Percentiles rank a stretch among this genome's conserved stretches.
These are phyloP conservation scores for Hyposmocoma kahamanoa DNA, from an alignment of 1,140 invertebrate species.

Conservation along the genomic window DNA sequence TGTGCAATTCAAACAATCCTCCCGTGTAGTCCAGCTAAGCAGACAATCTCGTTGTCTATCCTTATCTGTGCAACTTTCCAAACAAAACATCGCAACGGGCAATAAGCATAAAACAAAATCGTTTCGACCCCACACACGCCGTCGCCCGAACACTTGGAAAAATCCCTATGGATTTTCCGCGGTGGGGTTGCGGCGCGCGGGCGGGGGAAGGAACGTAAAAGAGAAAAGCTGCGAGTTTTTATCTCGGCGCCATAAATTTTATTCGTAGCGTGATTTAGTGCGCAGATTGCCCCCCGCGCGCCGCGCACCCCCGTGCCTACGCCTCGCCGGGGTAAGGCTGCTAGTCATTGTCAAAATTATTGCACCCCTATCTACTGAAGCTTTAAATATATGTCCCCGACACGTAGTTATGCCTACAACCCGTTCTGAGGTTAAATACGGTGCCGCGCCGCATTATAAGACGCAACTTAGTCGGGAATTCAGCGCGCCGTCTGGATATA, in stretches of 20 bases:
- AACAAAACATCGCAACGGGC: conserved; percentile 68
- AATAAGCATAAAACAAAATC: conserved; percentile 72
- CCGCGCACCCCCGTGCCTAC: conserved; percentile 59
- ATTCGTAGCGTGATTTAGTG: conserved; percentile 76
- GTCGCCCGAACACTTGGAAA: conserved; percentile 70
- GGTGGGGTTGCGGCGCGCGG: conserved; percentile 36
- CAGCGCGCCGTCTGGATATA: no score
- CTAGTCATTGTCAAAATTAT: conserved; percentile 74
- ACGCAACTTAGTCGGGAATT: no score
- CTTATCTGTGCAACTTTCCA: conserved; percentile 65
- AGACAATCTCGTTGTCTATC: conserved; percentile 45
- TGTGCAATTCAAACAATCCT: no score
- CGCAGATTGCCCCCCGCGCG: conserved; percentile 69
- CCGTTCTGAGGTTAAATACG: conserved; percentile 37
- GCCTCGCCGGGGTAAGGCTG: conserved; percentile 66
- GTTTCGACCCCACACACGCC: conserved; percentile 64
- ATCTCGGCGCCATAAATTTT: conserved; percentile 76
- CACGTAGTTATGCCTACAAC: conserved; percentile 59
- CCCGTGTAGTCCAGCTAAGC: conserved; percentile 24
- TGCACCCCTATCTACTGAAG: conserved; percentile 72
- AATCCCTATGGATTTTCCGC: conserved; percentile 73
- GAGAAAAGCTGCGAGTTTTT: conserved; percentile 76
- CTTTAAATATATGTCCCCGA: conserved; percentile 71
- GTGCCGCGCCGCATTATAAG: no score
- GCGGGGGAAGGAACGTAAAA: conserved; percentile 67